phyloP scores from a whole-genome alignment of 2,113 vertebrate genomes.

The Anthoscopus minutus region DNA sequence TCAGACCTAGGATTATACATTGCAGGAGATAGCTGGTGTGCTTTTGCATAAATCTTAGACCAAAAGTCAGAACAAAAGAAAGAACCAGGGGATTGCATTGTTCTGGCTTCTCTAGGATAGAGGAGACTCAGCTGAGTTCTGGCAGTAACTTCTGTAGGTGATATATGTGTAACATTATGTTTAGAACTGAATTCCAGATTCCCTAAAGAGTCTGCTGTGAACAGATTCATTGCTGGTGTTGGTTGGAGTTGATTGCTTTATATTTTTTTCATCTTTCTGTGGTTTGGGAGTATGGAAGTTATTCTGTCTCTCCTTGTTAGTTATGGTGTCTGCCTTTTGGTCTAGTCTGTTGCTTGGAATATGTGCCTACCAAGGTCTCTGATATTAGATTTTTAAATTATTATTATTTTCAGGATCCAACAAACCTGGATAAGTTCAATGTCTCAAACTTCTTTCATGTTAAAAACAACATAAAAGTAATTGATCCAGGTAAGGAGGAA shows the following conservation, averaged over 20 bases:
- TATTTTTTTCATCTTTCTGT: neutral
- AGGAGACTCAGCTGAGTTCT: neutral
- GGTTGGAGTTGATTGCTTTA: neutral
- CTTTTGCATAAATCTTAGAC: neutral
- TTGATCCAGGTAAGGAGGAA: slow-evolving; percentile 83
- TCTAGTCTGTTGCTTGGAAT: neutral
- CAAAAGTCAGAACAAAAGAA: neutral
- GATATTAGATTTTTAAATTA: neutral
- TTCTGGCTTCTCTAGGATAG: neutral
- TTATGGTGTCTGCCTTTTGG: neutral
- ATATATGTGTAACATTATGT: neutral
- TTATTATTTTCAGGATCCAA: slow-evolving; percentile 81
- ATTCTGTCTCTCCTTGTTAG: neutral
- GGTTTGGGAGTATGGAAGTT: neutral
- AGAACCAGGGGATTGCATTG: neutral
- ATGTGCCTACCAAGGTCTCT: neutral
- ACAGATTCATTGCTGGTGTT: neutral
- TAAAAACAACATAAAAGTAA: slow-evolving; percentile 90
- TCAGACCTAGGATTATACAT: neutral
- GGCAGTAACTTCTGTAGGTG: neutral
- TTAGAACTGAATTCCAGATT: neutral
- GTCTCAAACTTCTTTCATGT: slow-evolving; percentile 94
- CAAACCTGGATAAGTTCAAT: slow-evolving; percentile 96
- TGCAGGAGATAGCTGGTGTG: neutral
- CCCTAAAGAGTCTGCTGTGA: neutral